Base-by-base conservation (phyloP, 1,140 invertebrate species). In the Drosophila biarmipes region DNA sequence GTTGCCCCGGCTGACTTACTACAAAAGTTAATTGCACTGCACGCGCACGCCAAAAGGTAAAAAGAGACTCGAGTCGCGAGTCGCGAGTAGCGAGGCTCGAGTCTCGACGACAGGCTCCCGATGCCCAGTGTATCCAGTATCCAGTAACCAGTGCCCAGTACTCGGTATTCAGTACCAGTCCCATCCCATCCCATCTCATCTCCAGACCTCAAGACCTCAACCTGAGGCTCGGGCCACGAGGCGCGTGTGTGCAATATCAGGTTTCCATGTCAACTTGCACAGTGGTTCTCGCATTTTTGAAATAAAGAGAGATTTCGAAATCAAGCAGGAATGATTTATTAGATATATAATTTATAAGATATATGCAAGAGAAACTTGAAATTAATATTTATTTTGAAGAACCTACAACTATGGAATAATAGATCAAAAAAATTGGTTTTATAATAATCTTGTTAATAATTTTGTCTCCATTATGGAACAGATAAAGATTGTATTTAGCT, bases 1-100 rank as follows among this genome's bases (percentile, higher is more conserved):
- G 85, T 80, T 84, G 84, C 74, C 73, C 58, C 40, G 75, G 61
- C 61, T 87, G 78, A 80, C 84, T 86, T 87, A 87, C 81, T 73
- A 89, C 84, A 84, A 89, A 71, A 87, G 85, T 84, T 89, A 89
- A 89, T 89, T 89, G 84, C 84, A 71, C 84, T 89, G 80, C 84
- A 89, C 84, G 84, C 84, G 80, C 84, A 89, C 85, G 84, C 85
- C 84, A 84, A 78, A 78, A 67, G 58, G 64, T 49, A 49, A 49
- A 49, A 49, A 27, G 24, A 49, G 46, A 31, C 78, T 17, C 34
- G 34, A n/a, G 53, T 57, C 48, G 29, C 52, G 45, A 29, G 40
- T 7, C 40, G 4, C 53, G 35, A 49, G 56, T 37, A n/a, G 29
- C 52, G 45, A 29, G 40, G 14, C 40, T 6, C 53, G 35, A 49